Evolutionary conservation across 2,888 invertebrate genomes (phyloP), one percentile per base, ranked within the genome.

Genomic region (Galerucella pusilla): DNA sequence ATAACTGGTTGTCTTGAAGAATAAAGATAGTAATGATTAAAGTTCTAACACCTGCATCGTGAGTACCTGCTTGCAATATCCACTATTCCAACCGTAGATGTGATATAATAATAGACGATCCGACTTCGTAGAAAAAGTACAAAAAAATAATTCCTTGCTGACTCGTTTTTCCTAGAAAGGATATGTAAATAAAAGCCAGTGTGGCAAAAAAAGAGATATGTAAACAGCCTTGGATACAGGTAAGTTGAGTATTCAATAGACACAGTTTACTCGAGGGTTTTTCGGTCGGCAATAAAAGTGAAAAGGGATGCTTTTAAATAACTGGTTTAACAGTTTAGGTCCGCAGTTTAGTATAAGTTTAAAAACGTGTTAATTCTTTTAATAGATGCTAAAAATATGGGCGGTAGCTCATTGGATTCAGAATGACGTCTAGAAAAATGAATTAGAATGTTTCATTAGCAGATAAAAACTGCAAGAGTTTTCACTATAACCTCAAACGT

Each of bases 121-220:
- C 74, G 69, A 74, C 54, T 60, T 69, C 59, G 59, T 61, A 70
- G 68, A 70, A 69, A 73, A 71, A 60, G 59, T 60, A 68, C 59
- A 71, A 75, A 74, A 71, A 61, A 10, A 59, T 28, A 54, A 68
- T 75, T 71, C 68, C 68, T 57, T 45, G 68, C 71, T 66, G 68
- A 67, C 66, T 74, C 75, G 75, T 71, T 61, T 75, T 75, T 75
- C 75, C 63, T 52, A 71, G 75, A 75, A 75, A 57, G 57, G 68
- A 57, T 59, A 71, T 71, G 69, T 74, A 74, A 74, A 74, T 74
- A 74, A 74, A 70, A 70, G 70, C 63, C 70, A 70, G 54, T 70
- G 28, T 64, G 70, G 49, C 64, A 70, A 63, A 70, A 70, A 70
- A 63, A 42, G 28, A 63, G 49, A 70, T 54, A 54, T 54, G 49